phyloP scores from a whole-genome alignment of 2,797 vertebrate species.

The Tauraco hartlaubi region DNA sequence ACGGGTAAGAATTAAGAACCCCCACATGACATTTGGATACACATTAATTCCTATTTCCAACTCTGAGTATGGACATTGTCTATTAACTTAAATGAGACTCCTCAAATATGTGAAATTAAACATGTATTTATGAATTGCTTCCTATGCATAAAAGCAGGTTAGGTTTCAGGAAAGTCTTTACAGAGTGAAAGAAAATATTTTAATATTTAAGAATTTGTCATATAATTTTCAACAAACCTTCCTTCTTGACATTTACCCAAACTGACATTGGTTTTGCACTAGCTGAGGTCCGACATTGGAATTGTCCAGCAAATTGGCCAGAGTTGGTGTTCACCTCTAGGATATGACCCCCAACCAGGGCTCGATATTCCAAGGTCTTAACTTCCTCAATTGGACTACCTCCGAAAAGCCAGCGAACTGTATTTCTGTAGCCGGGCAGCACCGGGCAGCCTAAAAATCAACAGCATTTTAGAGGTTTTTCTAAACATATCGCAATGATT shows the following conservation, averaged over 20 bases:
- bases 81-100: background rate
- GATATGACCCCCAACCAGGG: conserved; percentile 81
- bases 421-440: conserved; percentile 74
- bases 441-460: conserved; percentile 84
- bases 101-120: background rate
- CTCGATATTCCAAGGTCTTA: conserved; percentile 70
- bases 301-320: conserved; percentile 77
- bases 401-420: conserved; percentile 83
- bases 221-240: conserved; percentile 79
- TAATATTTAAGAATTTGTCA: conserved; percentile 46
- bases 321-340: conserved; percentile 84
- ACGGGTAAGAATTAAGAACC: background rate
- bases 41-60: background rate
- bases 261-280: conserved; percentile 78
- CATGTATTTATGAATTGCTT: background rate
- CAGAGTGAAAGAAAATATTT: background rate
- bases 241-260: conserved; percentile 81
- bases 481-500: background rate
- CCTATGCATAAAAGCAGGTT: background rate
- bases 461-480: background rate
- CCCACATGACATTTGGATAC: background rate
- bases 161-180: background rate
- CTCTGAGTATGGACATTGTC: background rate
- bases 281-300: conserved; percentile 78
- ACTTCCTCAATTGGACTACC: conserved; percentile 78